Evolutionary conservation across 2,113 vertebrate genomes (phyloP).

Genomic region (Pseudopipra pipra): DNA sequence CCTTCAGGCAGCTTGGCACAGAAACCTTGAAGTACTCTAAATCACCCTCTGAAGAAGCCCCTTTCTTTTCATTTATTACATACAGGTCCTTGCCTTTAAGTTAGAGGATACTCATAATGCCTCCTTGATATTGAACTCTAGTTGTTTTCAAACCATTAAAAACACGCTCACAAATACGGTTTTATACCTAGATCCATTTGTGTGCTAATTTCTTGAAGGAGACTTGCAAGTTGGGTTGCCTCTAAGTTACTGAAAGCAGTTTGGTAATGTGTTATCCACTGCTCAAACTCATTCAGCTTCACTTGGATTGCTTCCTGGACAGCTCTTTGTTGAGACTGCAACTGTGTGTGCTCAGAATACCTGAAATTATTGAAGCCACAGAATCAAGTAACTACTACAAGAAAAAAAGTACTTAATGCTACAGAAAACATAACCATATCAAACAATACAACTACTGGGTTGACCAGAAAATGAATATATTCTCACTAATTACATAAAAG

Average conservation of each 20-base stretch:
- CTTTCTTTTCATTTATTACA: background rate
- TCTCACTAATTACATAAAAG: background rate
- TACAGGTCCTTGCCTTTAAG: background rate
- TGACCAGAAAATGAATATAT: background rate
- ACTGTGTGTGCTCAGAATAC: constrained; percentile 94
- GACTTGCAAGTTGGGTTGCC: constrained; percentile 92
- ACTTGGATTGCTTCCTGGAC: constrained; percentile 95
- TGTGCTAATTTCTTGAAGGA: constrained; percentile 96
- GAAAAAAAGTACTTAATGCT: background rate
- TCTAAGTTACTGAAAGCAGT: constrained; percentile 94
- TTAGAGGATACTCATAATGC: background rate
- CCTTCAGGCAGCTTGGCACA: background rate
- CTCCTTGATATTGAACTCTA: background rate
- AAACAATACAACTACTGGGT: background rate
- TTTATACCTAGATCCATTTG: constrained; percentile 92
- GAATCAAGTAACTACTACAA: background rate
- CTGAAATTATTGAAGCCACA: constrained; percentile 66
- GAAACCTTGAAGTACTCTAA: background rate
- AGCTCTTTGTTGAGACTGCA: constrained; percentile 91
- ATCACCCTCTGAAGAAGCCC: background rate
- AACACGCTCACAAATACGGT: background rate
- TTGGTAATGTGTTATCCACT: constrained; percentile 97
- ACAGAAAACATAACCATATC: background rate
- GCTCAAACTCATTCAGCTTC: constrained; percentile 94
- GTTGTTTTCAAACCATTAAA: background rate